phyloP scores from a whole-genome alignment of 2,888 invertebrate genomes.

The Pachycephus smyrnensis region DNA sequence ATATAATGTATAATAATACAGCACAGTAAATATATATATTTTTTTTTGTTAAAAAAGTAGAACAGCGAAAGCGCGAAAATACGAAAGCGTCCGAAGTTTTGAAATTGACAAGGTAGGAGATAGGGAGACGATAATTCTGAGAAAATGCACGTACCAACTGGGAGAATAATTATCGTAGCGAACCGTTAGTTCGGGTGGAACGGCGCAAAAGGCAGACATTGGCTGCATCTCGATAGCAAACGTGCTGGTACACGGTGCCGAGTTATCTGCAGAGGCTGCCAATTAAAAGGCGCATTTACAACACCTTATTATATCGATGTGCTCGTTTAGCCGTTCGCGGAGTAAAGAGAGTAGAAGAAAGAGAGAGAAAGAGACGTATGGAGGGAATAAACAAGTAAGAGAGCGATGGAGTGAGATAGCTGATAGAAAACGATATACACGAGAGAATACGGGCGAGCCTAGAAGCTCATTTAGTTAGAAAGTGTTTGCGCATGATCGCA shows the following conservation, averaged over 20 bases:
- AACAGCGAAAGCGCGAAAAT: too few relatives aligned
- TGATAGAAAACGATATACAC: not conserved
- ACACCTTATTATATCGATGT: slow-evolving; percentile 48
- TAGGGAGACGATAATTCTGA: not conserved
- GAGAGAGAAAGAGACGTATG: slow-evolving; percentile 13
- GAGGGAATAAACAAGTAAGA: slow-evolving; percentile 11
- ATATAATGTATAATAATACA: too few relatives aligned
- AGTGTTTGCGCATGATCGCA: slow-evolving; percentile 34
- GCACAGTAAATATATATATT: too few relatives aligned
- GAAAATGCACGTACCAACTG: not conserved
- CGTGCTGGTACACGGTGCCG: slow-evolving; percentile 14
- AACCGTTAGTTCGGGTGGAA: slow-evolving; percentile 27
- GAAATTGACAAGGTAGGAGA: not conserved
- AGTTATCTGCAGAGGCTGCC: slow-evolving; percentile 41
- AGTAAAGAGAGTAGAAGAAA: slow-evolving; percentile 2
- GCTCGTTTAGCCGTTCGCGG: slow-evolving; percentile 31
- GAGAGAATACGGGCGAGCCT: slow-evolving; percentile 24
- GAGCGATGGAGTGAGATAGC: slow-evolving; percentile 15
- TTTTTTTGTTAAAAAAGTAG: too few relatives aligned
- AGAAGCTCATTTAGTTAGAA: slow-evolving; percentile 47
- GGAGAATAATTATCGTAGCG: slow-evolving; percentile 32
- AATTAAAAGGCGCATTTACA: slow-evolving; percentile 51
- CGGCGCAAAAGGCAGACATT: not conserved
- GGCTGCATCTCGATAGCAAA: slow-evolving; percentile 25
- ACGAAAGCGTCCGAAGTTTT: not conserved